A percentile compares a stretch with the other conserved stretches of the same genome.
These are phyloP conservation scores for Aptenodytes forsteri DNA, from an alignment of 2,113 vertebrate genomes.

Conservation along the genomic window DNA sequence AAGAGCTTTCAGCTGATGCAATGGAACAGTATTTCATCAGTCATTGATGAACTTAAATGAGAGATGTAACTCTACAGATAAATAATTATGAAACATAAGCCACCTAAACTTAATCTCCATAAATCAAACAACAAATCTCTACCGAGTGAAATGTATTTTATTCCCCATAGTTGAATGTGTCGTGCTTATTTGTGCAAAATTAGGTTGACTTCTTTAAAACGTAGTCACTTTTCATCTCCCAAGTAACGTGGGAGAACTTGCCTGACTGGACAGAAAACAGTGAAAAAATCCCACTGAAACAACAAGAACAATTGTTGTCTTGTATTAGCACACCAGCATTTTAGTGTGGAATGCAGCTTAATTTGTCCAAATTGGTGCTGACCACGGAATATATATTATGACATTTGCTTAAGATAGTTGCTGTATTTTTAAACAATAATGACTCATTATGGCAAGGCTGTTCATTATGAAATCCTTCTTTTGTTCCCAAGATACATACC, in stretches of 20 bases:
- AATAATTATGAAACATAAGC: background rate
- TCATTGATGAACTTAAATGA: background rate
- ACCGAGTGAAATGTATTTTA: background rate
- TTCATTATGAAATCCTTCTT: slow-evolving; percentile 63
- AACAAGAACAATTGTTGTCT: slow-evolving; percentile 65
- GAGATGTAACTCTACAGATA: slow-evolving; percentile 9
- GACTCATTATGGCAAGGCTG: slow-evolving; percentile 72
- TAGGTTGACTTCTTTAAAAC: slow-evolving; percentile 28
- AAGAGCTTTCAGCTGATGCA: slow-evolving; percentile 41
- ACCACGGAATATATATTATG: slow-evolving; percentile 68
- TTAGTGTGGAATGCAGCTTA: slow-evolving; percentile 66
- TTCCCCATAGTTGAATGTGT: background rate
- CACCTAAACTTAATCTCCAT: background rate
- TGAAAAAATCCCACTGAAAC: slow-evolving; percentile 60
- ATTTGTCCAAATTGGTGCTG: slow-evolving; percentile 64
- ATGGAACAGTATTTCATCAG: slow-evolving; percentile 36
- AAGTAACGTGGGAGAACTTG: slow-evolving; percentile 65
- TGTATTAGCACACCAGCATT: slow-evolving; percentile 55
- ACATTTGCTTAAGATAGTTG: slow-evolving; percentile 77
- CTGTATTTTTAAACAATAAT: slow-evolving; percentile 70
- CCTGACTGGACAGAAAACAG: slow-evolving; percentile 50
- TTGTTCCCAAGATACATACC: slow-evolving; percentile 71
- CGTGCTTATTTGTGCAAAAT: background rate
- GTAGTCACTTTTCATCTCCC: background rate
- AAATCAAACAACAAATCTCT: background rate